Conservation (phyloP, 2,888 invertebrate genomes). For the Orthosia gothica region DNA sequence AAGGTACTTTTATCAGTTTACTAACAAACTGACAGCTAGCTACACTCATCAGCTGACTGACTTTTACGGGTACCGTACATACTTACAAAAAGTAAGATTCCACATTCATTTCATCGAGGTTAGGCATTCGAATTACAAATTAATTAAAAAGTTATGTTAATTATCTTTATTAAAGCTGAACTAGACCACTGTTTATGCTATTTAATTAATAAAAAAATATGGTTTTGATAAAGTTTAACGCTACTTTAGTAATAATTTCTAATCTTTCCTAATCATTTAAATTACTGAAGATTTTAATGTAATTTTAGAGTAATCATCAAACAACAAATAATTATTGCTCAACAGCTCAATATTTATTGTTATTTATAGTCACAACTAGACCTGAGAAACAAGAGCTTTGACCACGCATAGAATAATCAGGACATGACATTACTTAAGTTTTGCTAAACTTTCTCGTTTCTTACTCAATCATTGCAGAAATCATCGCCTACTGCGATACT, state of each 20-base stretch:
- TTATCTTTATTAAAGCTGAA: slow-evolving; percentile 30
- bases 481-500: slow-evolving; percentile 15
- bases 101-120: slow-evolving; percentile 49
- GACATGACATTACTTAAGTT: slow-evolving; percentile 49
- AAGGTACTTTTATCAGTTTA: slow-evolving; percentile 33
- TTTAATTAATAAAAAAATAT: slow-evolving; percentile 5
- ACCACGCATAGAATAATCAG: slow-evolving; percentile 53
- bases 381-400: slow-evolving; percentile 26
- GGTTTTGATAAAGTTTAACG: not conserved
- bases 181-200: not conserved
- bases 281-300: not conserved
- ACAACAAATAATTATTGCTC: slow-evolving; percentile 14
- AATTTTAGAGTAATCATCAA: slow-evolving; percentile 2
- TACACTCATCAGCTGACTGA: slow-evolving; percentile 6
- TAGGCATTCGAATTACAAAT: slow-evolving; percentile 52
- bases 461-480: slow-evolving; percentile 52
- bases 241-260: not conserved
- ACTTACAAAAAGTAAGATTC: slow-evolving; percentile 25
- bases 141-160: slow-evolving; percentile 51
- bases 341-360: not conserved
- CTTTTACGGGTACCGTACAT: slow-evolving; percentile 12
- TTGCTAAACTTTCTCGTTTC: slow-evolving; percentile 44
- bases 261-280: not conserved
- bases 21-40: slow-evolving; percentile 12
- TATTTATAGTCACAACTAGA: not conserved